These are phyloP conservation scores for Alauda arvensis DNA, from an alignment of 2,797 vertebrate species.

Conservation along the genomic window DNA sequence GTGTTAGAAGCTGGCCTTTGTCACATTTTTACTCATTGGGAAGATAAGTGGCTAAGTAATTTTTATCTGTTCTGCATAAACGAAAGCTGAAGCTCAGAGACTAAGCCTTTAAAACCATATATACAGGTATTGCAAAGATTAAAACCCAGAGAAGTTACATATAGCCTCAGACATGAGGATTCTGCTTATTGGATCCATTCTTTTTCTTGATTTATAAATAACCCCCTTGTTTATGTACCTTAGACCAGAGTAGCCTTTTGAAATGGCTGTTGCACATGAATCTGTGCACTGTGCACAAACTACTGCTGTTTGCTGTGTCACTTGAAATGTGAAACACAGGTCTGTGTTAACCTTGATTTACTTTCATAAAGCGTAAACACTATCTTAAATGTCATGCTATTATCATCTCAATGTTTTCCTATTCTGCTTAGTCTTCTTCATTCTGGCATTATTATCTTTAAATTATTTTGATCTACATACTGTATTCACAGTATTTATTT, in stretches of 20 bases:
- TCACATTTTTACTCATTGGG: not conserved
- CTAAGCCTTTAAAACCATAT: not conserved
- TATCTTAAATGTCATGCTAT: not conserved
- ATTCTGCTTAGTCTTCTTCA: not conserved
- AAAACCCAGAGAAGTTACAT: not conserved
- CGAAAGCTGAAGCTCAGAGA: not conserved
- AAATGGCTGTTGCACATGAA: not conserved
- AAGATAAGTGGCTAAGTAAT: not conserved
- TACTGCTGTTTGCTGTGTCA: not conserved
- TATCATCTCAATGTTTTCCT: not conserved
- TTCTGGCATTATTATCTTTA: not conserved
- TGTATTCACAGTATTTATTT: not conserved
- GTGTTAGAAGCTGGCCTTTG: not conserved
- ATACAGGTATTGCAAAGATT: not conserved
- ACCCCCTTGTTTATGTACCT: not conserved
- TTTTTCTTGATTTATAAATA: not conserved
- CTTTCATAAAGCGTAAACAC: not conserved
- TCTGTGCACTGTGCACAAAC: not conserved
- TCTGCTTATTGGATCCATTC: constrained; percentile 1
- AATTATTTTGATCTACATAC: not conserved
- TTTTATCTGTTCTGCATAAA: not conserved
- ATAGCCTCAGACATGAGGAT: not conserved
- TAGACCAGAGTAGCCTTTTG: not conserved
- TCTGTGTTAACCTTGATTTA: not conserved
- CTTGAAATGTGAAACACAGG: not conserved